Evolutionary conservation across 2,113 vertebrate genomes (phyloP), one percentile per base, ranked within the genome.

Genomic region (Scophthalmus maximus): DNA sequence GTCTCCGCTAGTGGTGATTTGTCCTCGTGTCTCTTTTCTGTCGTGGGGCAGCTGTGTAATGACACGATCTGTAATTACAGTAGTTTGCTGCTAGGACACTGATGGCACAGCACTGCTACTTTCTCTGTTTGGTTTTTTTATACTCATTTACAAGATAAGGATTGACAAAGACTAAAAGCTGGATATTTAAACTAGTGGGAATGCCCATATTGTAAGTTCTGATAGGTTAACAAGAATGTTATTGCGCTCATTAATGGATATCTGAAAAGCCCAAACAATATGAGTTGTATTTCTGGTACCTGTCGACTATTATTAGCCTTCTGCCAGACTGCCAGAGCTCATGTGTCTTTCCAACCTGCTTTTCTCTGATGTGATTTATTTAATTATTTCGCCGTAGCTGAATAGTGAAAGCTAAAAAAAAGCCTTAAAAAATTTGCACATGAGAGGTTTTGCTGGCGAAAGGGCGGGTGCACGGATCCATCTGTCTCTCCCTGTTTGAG

Each of bases 221-320:
- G 27, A 49, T 58, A 26, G n/a, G 34, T 18, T 55, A 29, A 57
- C 18, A 58, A 30, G n/a, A 29, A 25, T 68, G 62, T 12, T 44
- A 20, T n/a, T 56, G 23, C 56, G 9, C 23, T 50, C 26, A 36
- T 40, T 29, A 27, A 29, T 58, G 2, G 38, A n/a, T 66, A 49
- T 32, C 10, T 74, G 29, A n/a, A n/a, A n/a, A n/a, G n/a, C 34
- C 8, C 10, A 70, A 10, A 49, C n/a, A 30, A 68, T 40, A 18
- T 60, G 52, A 70, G 59, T 47, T 38, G 30, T 60, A 29, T 61
- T 85, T 60, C 57, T 25, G 62, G 50, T 65, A 66, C 44, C 63
- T 78, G 60, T 53, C 51, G 20, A 56, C 79, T 88, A 83, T 88
- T 83, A 78, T 84, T 86, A 88, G 79, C 60, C 6, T 4, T 38